Evolutionary conservation across 2,113 vertebrate genomes (phyloP), one percentile per base, ranked within the genome.

Genomic region (Uria lomvia): DNA sequence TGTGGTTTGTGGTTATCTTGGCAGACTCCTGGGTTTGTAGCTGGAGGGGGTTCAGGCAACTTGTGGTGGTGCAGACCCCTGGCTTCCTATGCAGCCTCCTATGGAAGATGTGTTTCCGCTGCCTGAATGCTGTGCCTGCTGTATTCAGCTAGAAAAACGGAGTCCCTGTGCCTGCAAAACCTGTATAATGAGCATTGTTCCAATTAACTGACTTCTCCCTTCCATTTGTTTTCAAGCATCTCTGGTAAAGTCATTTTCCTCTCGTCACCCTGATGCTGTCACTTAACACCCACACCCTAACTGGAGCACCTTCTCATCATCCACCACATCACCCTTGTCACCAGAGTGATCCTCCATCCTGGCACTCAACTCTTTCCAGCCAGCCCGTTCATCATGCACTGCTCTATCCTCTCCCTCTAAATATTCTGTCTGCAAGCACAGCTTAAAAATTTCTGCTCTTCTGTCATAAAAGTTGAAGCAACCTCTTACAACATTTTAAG

Each of bases 241-340:
- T 88, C 82, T 81, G 52, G 38, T 91, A 80, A 84, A 90, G 81
- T 73, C 5, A 62, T 93, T 92, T 91, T 81, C 38, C 24, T 81
- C 45, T 95, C 56, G 59, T 96, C 86, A 93, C 60, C 30, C 49
- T 53, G 65, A 59, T 79, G 78, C 81, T 95, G 91, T 95, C 67
- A 45, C 70, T 66, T 74, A 78, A 78, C 45, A 76, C 78, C n/a
- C 27, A 38, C 71, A 78, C 66, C 27, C 58, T 94, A 90, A 92
- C 42, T 94, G 86, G 45, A 83, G 17, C 56, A 65, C 36, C 73
- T 88, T 94, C n/a, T 63, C 49, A 26, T 89, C 36, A 58, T 13
- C 82, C 72, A 36, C 66, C 23, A 8, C 20, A 29, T 75, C 77
- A 60, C 42, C 13, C 34, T 77, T 74, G 71, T 50, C 72, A 43